These are phyloP conservation scores for Rhagophthalmus giganteus DNA, from an alignment of 2,888 invertebrate genomes.

Conservation along the genomic window DNA sequence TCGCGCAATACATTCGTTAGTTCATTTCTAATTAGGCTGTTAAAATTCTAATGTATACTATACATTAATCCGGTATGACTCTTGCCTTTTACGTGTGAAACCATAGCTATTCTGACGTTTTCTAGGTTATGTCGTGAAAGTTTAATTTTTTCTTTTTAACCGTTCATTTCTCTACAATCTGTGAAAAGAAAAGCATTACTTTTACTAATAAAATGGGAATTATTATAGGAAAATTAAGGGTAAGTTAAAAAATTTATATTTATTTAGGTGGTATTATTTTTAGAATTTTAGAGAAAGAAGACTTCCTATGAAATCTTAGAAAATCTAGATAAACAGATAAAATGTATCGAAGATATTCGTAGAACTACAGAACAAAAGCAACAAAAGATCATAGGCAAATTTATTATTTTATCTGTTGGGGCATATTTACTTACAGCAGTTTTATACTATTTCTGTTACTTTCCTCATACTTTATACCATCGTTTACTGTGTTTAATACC, in stretches of 20 bases:
- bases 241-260: constrained; percentile 51
- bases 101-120: constrained; percentile 3
- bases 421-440: constrained; percentile 72
- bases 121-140: constrained; percentile 32
- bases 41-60: constrained; percentile 13
- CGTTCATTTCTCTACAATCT: constrained; percentile 3
- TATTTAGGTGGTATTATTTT: constrained; percentile 23
- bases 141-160: constrained; percentile 6
- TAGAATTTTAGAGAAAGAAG: constrained; percentile 63
- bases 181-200: not conserved
- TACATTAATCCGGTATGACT: constrained; percentile 29
- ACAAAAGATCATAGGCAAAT: constrained; percentile 78
- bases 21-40: not conserved
- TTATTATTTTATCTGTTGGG: constrained; percentile 71
- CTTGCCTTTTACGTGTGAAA: constrained; percentile 14
- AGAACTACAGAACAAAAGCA: constrained; percentile 78
- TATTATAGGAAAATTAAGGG: constrained; percentile 69
- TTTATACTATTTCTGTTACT: constrained; percentile 63
- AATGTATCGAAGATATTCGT: constrained; percentile 77
- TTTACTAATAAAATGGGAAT: constrained; percentile 62
- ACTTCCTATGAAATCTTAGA: constrained; percentile 65
- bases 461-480: constrained; percentile 74
- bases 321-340: constrained; percentile 77
- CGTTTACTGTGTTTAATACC: constrained; percentile 77
- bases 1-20: too few relatives aligned